Evolutionary conservation across 1,140 invertebrate genomes (phyloP).

Genomic region (Drosophila pruinosa): DNA sequence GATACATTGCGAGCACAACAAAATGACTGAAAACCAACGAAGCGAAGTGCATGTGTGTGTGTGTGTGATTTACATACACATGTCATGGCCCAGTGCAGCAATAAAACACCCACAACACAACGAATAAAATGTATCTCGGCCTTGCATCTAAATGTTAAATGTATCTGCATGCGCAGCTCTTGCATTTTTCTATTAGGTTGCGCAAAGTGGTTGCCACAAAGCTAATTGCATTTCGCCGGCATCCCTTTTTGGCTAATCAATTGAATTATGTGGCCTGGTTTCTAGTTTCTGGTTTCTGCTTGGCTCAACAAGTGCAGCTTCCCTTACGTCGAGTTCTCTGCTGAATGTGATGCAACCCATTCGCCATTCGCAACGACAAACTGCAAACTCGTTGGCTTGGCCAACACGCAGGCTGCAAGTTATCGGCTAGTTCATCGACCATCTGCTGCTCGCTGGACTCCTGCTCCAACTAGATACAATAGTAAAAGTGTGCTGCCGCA

Average conservation of each 20-base stretch:
- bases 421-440: conserved; percentile 7
- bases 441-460: conserved; percentile 70
- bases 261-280: conserved; percentile 50
- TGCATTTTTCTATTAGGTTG: conserved; percentile 46
- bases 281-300: too few species aligned
- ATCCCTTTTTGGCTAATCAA: conserved; percentile 37
- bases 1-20: conserved; percentile 76
- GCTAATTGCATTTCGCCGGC: conserved; percentile 55
- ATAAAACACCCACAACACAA: conserved; percentile 9
- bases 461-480: conserved; percentile 82
- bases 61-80: conserved; percentile 32
- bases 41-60: conserved; percentile 43
- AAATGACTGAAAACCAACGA: conserved; percentile 67
- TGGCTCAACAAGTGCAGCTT: conserved; percentile 26
- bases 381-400: conserved; percentile 61
- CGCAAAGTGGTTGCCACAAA: conserved; percentile 57
- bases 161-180: conserved; percentile 26
- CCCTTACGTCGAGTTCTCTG: conserved; percentile 1
- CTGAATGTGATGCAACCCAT: conserved; percentile 49
- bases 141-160: conserved; percentile 19
- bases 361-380: conserved; percentile 11
- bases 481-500: conserved; percentile 73
- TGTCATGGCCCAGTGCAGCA: conserved; percentile 62
- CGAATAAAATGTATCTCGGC: conserved; percentile 25
- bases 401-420: conserved; percentile 22